Conservation (phyloP, 2,113 vertebrate species). For the Tachysurus fulvidraco region DNA sequence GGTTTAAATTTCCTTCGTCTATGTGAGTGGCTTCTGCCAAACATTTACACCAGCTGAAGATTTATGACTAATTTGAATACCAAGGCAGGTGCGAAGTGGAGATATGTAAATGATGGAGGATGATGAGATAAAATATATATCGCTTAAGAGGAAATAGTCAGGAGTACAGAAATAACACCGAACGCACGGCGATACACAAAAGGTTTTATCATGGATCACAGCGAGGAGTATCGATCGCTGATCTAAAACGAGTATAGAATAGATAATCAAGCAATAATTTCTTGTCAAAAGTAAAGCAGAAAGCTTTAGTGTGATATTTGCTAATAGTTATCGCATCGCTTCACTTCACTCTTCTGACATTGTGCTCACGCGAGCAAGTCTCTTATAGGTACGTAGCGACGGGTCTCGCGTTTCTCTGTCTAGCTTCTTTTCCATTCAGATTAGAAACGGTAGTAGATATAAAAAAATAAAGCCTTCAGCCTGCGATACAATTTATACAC, state of each 20-base stretch:
- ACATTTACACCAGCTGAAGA: neutral
- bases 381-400: neutral
- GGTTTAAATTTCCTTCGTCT: conserved; percentile 29
- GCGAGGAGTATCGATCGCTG: neutral
- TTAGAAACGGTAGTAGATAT: neutral
- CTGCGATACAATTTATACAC: neutral
- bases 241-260: neutral
- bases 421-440: neutral
- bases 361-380: neutral
- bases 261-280: neutral
- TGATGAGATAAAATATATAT: conserved; percentile 24
- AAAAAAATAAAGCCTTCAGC: neutral
- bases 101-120: conserved; percentile 27
- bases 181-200: neutral
- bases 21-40: conserved; percentile 24
- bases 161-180: neutral
- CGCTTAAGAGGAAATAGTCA: neutral
- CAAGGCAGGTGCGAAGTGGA: conserved; percentile 9
- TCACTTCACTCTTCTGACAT: neutral
- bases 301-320: neutral
- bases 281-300: neutral
- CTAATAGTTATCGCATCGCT: neutral
- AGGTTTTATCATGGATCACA: neutral
- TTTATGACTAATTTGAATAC: conserved; percentile 40
- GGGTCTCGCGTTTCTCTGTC: neutral